These are phyloP conservation scores for Cephalotes varians DNA, from an alignment of 2,888 invertebrate genomes.

Conservation along the genomic window DNA sequence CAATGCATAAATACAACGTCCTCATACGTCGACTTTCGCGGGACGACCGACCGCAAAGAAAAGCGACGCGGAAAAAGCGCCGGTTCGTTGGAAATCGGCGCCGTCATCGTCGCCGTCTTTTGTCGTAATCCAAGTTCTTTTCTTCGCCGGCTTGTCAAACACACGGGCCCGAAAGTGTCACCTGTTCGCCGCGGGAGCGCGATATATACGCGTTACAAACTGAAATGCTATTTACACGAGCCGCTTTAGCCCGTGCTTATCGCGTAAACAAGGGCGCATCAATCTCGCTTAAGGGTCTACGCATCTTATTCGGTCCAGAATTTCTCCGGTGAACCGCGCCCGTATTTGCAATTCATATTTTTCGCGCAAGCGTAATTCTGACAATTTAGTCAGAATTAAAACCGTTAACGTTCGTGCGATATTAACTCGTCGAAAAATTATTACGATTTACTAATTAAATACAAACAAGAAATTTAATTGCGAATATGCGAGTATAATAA, in stretches of 20 bases:
- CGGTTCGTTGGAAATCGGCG: constrained; percentile 7
- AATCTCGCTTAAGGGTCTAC: constrained; percentile 49
- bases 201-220: background rate
- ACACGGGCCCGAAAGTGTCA: constrained; percentile 38
- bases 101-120: constrained; percentile 24
- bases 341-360: background rate
- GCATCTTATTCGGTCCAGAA: background rate
- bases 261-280: constrained; percentile 60
- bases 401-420: background rate
- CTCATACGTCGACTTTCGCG: constrained; percentile 20
- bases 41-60: background rate
- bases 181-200: constrained; percentile 21
- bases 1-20: constrained; percentile 37
- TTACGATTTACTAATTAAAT: background rate
- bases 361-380: background rate
- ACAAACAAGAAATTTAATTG: too few relatives aligned
- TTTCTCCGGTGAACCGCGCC: background rate
- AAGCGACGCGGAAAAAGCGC: background rate
- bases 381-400: too few relatives aligned
- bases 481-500: constrained; percentile 6
- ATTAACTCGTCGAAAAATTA: too few relatives aligned
- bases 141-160: constrained; percentile 50
- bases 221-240: constrained; percentile 49
- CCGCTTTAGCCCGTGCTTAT: constrained; percentile 44
- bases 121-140: constrained; percentile 36